These are phyloP conservation scores for Pharmacophagus antenor DNA, from an alignment of 2,888 invertebrate species.

Conservation along the genomic window DNA sequence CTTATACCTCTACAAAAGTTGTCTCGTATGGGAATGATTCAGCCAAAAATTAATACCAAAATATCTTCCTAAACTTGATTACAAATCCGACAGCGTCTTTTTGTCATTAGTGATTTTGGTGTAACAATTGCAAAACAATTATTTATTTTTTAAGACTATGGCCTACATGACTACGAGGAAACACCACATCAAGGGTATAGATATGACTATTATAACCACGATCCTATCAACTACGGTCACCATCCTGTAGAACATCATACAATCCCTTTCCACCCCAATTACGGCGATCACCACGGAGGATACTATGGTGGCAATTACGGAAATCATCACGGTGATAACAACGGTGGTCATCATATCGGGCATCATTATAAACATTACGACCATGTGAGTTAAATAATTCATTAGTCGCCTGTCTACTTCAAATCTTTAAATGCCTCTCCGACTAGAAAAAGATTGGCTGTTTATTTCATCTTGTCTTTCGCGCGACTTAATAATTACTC, in stretches of 20 bases:
- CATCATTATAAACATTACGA: conserved; percentile 57
- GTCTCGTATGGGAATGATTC: too few species aligned
- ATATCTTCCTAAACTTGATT: too few species aligned
- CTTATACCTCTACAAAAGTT: too few species aligned
- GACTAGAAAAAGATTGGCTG: too few species aligned
- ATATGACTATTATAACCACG: conserved; percentile 51
- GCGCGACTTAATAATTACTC: too few species aligned
- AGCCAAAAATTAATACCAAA: too few species aligned
- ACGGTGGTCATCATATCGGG: conserved; percentile 41
- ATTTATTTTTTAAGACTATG: conserved; percentile 51
- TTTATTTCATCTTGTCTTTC: too few species aligned
- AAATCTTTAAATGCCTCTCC: too few species aligned
- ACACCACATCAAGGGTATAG: conserved; percentile 51
- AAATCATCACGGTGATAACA: conserved; percentile 42
- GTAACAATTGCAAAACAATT: too few species aligned
- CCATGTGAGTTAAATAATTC: conserved; percentile 63
- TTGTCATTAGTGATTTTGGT: too few species aligned
- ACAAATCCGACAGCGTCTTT: too few species aligned
- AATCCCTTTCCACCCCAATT: conserved; percentile 34
- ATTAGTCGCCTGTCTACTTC: too few species aligned
- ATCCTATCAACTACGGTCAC: conserved; percentile 41
- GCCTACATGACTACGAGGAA: conserved; percentile 62
- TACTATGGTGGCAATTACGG: conserved; percentile 32
- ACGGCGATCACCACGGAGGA: conserved; percentile 35
- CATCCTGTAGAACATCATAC: conserved; percentile 37